Evolutionary conservation across 1,140 invertebrate genomes (phyloP).

Genomic region (Heliothis virescens): DNA sequence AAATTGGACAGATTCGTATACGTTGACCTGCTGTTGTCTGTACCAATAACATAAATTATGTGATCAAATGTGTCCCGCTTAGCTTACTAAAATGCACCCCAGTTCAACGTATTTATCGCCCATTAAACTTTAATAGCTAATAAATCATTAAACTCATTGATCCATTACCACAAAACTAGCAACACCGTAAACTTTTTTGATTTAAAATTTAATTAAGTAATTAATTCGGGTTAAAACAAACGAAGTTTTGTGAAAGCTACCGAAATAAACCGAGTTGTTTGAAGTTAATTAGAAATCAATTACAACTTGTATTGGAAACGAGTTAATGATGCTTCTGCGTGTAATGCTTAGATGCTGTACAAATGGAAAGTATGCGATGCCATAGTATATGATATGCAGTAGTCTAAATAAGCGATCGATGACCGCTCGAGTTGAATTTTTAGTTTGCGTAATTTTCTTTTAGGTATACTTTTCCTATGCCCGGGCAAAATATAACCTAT

Average conservation of each 20-base stretch:
- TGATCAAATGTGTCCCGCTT: neutral
- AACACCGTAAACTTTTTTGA: neutral
- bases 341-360: slow-evolving; percentile 15
- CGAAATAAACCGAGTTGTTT: slow-evolving; percentile 23
- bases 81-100: neutral
- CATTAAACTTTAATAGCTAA: neutral
- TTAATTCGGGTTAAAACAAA: slow-evolving; percentile 19
- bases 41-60: too few relatives aligned
- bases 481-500: too few relatives aligned
- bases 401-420: neutral
- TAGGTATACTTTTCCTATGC: too few relatives aligned
- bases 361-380: slow-evolving; percentile 14
- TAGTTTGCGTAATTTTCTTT: too few relatives aligned
- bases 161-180: neutral
- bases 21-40: too few relatives aligned
- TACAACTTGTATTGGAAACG: slow-evolving; percentile 26
- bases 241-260: slow-evolving; percentile 12
- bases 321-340: slow-evolving; percentile 37
- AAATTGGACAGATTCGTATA: too few relatives aligned
- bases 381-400: neutral
- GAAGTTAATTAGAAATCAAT: slow-evolving; percentile 41
- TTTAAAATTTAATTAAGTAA: slow-evolving; percentile 11
- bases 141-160: neutral
- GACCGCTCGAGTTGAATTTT: neutral
- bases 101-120: neutral